Evolutionary conservation across 2,113 vertebrate species (phyloP), one percentile per base, ranked within the genome.

Genomic region (Tyto alba): DNA sequence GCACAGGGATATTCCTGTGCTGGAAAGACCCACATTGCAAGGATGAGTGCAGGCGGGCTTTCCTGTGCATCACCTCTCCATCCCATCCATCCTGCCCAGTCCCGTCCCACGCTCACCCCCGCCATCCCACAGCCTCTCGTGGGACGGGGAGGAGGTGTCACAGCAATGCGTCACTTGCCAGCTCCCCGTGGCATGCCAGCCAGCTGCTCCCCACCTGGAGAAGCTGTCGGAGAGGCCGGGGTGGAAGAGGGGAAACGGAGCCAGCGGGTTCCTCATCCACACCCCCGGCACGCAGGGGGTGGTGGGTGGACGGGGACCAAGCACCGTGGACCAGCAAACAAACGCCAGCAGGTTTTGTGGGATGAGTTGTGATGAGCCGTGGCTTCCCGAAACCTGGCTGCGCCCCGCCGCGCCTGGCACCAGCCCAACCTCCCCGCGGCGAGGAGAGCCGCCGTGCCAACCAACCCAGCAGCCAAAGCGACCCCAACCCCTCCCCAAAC

Each of bases 101-200:
- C 9, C 23, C 4, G 0, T 23, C 45, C 66, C 17, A 2, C 1
- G 0, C 18, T n/a, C 4, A 0, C 3, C 26, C 26, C 38, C 3
- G 0, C 9, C 34, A 9, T 8, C 41, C 55, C 8, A 1, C 60
- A 62, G 55, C 74, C 5, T 62, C 68, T 45, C 1, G 0, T 3
- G 9, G 27, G 41, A 62, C 1, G 6, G 27, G 41, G 53, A 66
- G 2, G 2, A 40, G 59, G 47, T 45, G 47, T 16, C 4, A 0
- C 34, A 22, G 53, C 0, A 2, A 53, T 13, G 43, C n/a, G 53
- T 6, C 66, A 2, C 22, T 72, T 36, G 34, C 40, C 4, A 2
- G 43, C 32, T 32, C 11, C 6, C 41, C 3, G 0, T 45, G 55
- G 36, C 8, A 0, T 30, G 29, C 62, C 74, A 23, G 36, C 11